A percentile compares a stretch with the other conserved stretches of the same genome.
phyloP scores from a whole-genome alignment of 2,113 vertebrate genomes.

The Seriola dumerili region DNA sequence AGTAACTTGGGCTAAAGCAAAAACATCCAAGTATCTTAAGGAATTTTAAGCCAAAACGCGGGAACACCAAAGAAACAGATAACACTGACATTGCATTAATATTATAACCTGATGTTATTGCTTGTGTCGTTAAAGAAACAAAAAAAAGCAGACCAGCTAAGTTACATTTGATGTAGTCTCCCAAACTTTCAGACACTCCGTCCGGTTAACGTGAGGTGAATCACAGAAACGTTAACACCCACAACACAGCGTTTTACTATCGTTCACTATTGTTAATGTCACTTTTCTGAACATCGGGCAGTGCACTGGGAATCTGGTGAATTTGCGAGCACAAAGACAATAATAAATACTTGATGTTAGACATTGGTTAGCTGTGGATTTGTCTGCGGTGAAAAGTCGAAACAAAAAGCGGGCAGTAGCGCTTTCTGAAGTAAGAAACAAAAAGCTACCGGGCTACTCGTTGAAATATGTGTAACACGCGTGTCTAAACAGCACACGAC shows the following conservation, averaged over 20 bases:
- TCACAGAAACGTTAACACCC: constrained; percentile 30
- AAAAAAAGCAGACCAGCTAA: fast-evolving
- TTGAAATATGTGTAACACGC: constrained; percentile 28
- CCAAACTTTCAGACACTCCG: constrained; percentile 12
- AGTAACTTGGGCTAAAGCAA: not conserved
- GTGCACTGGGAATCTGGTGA: fast-evolving
- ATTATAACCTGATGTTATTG: fast-evolving
- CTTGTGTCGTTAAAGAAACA: not conserved
- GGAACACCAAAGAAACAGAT: not conserved
- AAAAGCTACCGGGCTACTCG: constrained; percentile 78
- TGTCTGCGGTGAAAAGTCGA: constrained; percentile 6
- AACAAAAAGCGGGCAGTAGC: constrained; percentile 70
- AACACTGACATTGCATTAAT: not conserved
- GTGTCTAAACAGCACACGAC: not conserved
- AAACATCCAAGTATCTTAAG: not conserved
- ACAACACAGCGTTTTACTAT: constrained; percentile 17
- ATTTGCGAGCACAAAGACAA: fast-evolving
- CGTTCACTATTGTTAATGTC: not conserved
- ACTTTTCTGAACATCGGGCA: not conserved
- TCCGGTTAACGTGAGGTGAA: not conserved
- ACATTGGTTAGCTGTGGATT: not conserved
- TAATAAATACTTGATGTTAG: fast-evolving
- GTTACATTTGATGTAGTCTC: not conserved
- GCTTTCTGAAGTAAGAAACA: constrained; percentile 75
- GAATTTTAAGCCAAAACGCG: constrained; percentile 36